Evolutionary conservation across 1,140 invertebrate species (phyloP), one percentile per base, ranked within the genome.

Genomic region (Achroia grisella): DNA sequence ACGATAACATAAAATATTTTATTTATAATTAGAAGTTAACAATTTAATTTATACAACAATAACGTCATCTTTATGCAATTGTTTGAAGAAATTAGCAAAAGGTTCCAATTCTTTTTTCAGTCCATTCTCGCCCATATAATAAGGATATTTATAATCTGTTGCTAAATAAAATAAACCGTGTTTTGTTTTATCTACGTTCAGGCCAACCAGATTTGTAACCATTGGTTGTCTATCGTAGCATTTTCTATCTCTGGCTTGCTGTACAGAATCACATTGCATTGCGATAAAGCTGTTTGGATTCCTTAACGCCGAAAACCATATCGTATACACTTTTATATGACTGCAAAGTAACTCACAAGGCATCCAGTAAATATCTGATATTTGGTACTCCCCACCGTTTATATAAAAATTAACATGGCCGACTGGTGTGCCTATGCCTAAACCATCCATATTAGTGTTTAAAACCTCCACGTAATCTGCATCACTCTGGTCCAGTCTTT

Each of bases 371-470:
- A 51, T 1, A 27, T 49, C 39, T 5, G 87, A 89, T 0, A 91
- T 90, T 55, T 93, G 91, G n/a, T 86, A 48, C 42, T 85, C 76
- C 1, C 91, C 91, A 1, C 91, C 91, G 55, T 93, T 93, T 0
- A 92, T 83, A 52, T 91, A 93, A 60, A 91, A 89, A 66, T 76
- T 74, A 1, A 73, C 59, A 65, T 93, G 89, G 0, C 92, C 93
- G 1, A 89, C 72, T 0, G 87, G 88, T 31, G 88, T 87, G 1
- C 88, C 76, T 62, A 92, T 92, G 0, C 92, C 93, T 50, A 89
- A 90, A 6, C 87, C 89, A 2, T 89, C 89, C 1, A 90, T 90
- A 61, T 92, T 93, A 0, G 91, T 92, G 48, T 89, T 88, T 46
- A 93, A 86, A 1, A 90, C 76, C 50, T 93, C 91, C 0, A 81